phyloP scores from a whole-genome alignment of 2,797 vertebrate genomes.

The Oreortyx pictus region DNA sequence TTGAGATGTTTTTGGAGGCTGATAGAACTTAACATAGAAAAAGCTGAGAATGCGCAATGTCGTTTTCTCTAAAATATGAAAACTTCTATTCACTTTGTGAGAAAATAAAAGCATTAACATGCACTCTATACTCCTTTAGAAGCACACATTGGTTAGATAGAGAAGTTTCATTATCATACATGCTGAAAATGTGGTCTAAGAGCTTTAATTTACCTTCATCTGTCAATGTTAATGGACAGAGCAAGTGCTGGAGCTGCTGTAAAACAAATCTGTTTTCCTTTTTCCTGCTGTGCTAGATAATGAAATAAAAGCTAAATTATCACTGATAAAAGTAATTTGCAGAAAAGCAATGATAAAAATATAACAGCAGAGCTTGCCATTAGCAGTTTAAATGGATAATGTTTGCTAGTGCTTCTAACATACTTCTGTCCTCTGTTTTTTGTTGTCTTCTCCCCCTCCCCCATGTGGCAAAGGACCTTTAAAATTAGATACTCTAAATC shows the following conservation, averaged over 20 bases:
- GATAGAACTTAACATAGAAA: neutral
- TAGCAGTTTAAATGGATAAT: slow-evolving; percentile 76
- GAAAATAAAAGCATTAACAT: neutral
- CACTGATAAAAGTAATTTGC: slow-evolving; percentile 79
- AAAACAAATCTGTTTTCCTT: slow-evolving; percentile 77
- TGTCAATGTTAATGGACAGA: slow-evolving; percentile 74
- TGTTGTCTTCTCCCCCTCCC: neutral
- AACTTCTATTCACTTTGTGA: neutral
- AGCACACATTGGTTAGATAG: neutral
- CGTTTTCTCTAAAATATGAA: neutral
- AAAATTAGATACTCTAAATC: neutral
- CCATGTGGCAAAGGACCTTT: neutral
- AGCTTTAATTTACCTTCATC: slow-evolving; percentile 70
- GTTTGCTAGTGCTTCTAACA: slow-evolving; percentile 50
- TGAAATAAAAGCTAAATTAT: slow-evolving; percentile 82
- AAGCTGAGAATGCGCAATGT: too few species aligned
- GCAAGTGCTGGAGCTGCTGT: slow-evolving; percentile 69
- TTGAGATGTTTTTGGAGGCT: neutral
- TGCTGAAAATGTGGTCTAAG: slow-evolving; percentile 58
- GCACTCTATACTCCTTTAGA: neutral
- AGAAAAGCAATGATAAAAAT: slow-evolving; percentile 75
- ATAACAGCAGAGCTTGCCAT: slow-evolving; percentile 75
- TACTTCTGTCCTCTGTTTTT: slow-evolving; percentile 32
- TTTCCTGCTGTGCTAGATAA: slow-evolving; percentile 78
- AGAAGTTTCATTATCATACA: slow-evolving; percentile 28